Conservation (phyloP, 2,888 invertebrate genomes). For the Hydropsyche betteni region DNA sequence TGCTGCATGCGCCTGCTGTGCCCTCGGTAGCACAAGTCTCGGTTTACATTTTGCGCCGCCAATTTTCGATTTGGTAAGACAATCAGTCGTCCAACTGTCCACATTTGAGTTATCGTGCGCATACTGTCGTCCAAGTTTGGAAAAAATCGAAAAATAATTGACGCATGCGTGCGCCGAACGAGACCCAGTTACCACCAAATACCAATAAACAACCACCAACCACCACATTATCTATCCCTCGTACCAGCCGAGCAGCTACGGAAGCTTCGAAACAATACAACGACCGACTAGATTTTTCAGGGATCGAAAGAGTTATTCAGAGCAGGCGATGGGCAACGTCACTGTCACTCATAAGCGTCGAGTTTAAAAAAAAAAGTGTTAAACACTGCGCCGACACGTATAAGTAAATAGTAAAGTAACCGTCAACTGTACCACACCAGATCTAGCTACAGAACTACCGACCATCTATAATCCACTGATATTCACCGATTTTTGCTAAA, state of each 20-base stretch:
- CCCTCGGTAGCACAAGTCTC: constrained; percentile 46
- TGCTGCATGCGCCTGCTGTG: constrained; percentile 51
- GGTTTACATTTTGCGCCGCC: constrained; percentile 27
- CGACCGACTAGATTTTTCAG: constrained; percentile 54
- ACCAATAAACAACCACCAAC: too few species aligned
- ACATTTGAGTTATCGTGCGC: too few species aligned
- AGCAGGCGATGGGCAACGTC: constrained; percentile 52
- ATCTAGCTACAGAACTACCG: background rate
- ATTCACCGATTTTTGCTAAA: too few species aligned
- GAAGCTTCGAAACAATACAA: constrained; percentile 3
- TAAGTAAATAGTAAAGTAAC: background rate
- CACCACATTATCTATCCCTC: too few species aligned
- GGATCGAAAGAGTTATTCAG: constrained; percentile 31
- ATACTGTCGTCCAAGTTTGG: too few species aligned
- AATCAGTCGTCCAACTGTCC: too few species aligned
- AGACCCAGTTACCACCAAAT: too few species aligned
- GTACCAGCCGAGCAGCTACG: too few species aligned
- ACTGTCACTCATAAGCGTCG: constrained; percentile 49
- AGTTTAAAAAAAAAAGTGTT: too few species aligned
- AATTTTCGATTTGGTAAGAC: background rate
- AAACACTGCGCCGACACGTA: background rate
- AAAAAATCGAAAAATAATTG: too few species aligned
- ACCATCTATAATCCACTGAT: background rate
- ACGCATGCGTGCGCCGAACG: too few species aligned
- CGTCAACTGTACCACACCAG: background rate